phyloP scores from a whole-genome alignment of 2,113 vertebrate genomes.

The Seriola quinqueradiata region DNA sequence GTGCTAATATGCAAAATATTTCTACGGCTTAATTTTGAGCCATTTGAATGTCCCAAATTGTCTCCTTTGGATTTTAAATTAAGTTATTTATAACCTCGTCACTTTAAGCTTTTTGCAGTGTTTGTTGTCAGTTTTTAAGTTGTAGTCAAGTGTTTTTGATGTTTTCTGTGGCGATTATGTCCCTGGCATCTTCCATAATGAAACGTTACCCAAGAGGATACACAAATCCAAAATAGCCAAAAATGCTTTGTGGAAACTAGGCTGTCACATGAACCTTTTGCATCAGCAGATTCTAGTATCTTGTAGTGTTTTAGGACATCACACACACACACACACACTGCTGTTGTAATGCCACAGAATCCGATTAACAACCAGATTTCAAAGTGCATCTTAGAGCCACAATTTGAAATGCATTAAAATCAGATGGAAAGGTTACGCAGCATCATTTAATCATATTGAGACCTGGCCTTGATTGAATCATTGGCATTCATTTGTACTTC shows the following conservation, averaged over 20 bases:
- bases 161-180: slow-evolving; percentile 37
- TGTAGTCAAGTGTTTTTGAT: slow-evolving; percentile 26
- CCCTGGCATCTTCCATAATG: slow-evolving; percentile 27
- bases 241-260: slow-evolving; percentile 5
- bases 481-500: slow-evolving; percentile 33
- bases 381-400: slow-evolving; percentile 31
- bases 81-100: not conserved
- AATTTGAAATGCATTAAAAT: slow-evolving; percentile 34
- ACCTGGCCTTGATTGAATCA: slow-evolving; percentile 39
- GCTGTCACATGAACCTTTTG: not conserved
- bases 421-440: slow-evolving; percentile 29
- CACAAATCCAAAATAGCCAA: slow-evolving; percentile 8
- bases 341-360: not conserved
- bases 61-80: not conserved
- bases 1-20: not conserved
- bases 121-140: slow-evolving; percentile 25
- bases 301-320: not conserved
- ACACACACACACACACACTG: not conserved
- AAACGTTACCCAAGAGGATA: slow-evolving; percentile 33
- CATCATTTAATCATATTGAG: slow-evolving; percentile 58
- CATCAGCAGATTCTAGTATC: not conserved
- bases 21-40: not conserved
- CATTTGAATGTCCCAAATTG: not conserved
- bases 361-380: not conserved
- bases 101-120: slow-evolving; percentile 19